Conservation (phyloP, 2,113 vertebrate genomes). For the Parotia lawesii region DNA sequence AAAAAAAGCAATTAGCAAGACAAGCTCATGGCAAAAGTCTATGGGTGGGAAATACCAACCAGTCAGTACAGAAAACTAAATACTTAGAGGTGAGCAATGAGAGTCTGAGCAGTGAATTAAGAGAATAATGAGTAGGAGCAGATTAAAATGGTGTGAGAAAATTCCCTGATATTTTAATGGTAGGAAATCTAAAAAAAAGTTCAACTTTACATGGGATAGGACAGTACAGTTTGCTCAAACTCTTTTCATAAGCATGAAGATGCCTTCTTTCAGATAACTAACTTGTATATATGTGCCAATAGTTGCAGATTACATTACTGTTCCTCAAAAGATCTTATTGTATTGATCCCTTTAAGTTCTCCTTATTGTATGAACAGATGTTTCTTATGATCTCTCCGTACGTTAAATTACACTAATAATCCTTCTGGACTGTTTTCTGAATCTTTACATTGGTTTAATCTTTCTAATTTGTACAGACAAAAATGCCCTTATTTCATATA, state of each 20-base stretch:
- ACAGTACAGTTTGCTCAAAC: background rate
- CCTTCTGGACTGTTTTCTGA: background rate
- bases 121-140: background rate
- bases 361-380: background rate
- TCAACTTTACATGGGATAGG: background rate
- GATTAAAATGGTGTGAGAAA: background rate
- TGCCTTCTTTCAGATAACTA: background rate
- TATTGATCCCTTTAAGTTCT: background rate
- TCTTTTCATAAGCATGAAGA: background rate
- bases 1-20: background rate
- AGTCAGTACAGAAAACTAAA: background rate
- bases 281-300: fast-evolving
- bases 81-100: background rate
- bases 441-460: background rate
- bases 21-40: background rate
- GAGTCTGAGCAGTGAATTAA: background rate
- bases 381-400: background rate
- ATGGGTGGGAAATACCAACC: background rate
- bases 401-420: background rate
- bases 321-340: background rate
- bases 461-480: background rate
- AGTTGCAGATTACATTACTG: background rate
- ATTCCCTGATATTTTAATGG: background rate
- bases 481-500: background rate
- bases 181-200: background rate